Evolutionary conservation across 2,113 vertebrate genomes (phyloP).

Genomic region (Rhinichthys klamathensis): DNA sequence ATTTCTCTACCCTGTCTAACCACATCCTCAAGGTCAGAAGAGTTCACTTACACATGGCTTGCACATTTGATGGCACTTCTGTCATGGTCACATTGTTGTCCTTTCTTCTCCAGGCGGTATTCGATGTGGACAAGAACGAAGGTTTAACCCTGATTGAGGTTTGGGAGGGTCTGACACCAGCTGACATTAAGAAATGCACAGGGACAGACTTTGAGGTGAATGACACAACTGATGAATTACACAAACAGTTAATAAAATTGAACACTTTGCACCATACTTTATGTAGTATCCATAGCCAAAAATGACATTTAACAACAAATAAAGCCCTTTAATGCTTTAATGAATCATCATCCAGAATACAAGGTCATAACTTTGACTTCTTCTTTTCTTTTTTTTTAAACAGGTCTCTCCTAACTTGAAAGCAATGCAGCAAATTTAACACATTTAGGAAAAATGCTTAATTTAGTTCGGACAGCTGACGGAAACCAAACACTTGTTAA

Average conservation of each 20-base stretch:
- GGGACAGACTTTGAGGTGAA: slow-evolving; percentile 89
- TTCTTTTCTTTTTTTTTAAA: slow-evolving; percentile 44
- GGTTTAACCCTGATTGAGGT: slow-evolving; percentile 92
- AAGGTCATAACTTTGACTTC: background rate
- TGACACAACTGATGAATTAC: slow-evolving; percentile 12
- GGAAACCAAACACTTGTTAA: slow-evolving; percentile 6
- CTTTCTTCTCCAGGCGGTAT: slow-evolving; percentile 83
- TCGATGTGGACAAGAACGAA: slow-evolving; percentile 90
- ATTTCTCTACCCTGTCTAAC: slow-evolving; percentile 1
- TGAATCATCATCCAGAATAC: background rate
- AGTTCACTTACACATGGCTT: slow-evolving; percentile 6
- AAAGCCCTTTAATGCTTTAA: background rate
- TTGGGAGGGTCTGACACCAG: slow-evolving; percentile 88
- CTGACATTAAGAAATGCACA: slow-evolving; percentile 91
- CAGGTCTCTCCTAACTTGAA: slow-evolving; percentile 89
- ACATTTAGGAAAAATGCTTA: background rate
- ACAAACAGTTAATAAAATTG: background rate
- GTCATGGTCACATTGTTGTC: slow-evolving; percentile 21
- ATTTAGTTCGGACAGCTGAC: background rate
- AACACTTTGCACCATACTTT: background rate
- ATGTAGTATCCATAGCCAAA: background rate
- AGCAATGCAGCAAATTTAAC: slow-evolving; percentile 87
- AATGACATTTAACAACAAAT: background rate
- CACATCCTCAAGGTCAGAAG: slow-evolving; percentile 5
- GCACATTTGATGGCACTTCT: slow-evolving; percentile 33